Percentiles rank a stretch among this genome's conserved stretches.
These are phyloP conservation scores for Diplodus puntazzo DNA, from an alignment of 2,797 vertebrate species.

Conservation along the genomic window DNA sequence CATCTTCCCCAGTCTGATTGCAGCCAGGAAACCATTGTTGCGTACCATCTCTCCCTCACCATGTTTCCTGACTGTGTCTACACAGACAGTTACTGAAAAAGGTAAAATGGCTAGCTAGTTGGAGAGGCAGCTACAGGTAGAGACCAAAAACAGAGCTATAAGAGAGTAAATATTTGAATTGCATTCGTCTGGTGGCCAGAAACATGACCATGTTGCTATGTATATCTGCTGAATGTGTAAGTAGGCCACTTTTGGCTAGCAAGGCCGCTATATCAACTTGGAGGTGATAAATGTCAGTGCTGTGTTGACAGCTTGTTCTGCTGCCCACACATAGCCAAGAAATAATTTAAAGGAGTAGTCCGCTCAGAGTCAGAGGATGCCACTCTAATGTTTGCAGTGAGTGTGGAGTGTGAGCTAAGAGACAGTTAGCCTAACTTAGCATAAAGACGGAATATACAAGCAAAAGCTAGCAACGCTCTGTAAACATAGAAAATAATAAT, in stretches of 20 bases:
- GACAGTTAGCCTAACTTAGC: neutral
- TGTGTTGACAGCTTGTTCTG: neutral
- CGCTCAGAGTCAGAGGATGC: neutral
- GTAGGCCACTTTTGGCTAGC: neutral
- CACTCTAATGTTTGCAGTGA: neutral
- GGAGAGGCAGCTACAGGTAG: neutral
- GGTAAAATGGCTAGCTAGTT: neutral
- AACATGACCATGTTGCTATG: neutral
- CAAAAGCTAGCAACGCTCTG: no score
- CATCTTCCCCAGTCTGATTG: neutral
- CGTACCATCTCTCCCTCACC: neutral
- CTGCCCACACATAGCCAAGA: neutral
- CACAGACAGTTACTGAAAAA: neutral
- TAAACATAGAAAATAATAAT: no score
- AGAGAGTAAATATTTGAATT: neutral
- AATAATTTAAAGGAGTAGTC: neutral
- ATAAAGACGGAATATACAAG: neutral
- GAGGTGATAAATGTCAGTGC: neutral
- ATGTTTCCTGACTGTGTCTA: neutral
- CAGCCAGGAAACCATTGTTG: neutral
- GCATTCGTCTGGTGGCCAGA: neutral
- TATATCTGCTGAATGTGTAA: neutral
- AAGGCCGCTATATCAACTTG: neutral
- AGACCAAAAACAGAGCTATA: neutral
- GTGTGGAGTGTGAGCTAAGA: neutral